A percentile compares a stretch with the other conserved stretches of the same genome.
These are phyloP conservation scores for Thalassarche chlororhynchos DNA, from an alignment of 2,113 vertebrate genomes.

Conservation along the genomic window DNA sequence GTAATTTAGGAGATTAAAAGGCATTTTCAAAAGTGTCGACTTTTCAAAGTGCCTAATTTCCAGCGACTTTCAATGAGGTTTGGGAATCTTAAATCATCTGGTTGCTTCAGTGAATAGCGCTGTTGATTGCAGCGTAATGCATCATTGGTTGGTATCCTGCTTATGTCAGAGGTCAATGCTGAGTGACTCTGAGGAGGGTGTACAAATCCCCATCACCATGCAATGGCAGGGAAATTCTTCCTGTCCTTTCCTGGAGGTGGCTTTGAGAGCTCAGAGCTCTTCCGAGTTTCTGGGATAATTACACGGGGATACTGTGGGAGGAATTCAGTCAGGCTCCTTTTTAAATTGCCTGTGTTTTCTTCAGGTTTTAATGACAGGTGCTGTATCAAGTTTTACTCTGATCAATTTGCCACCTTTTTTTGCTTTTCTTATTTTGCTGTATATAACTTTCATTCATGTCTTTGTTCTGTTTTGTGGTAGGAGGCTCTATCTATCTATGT, in stretches of 20 bases:
- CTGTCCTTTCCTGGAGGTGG: background rate
- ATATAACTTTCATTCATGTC: background rate
- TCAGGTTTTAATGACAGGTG: background rate
- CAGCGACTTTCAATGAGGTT: constrained; percentile 3
- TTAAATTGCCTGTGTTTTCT: background rate
- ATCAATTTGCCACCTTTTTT: background rate
- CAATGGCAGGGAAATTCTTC: background rate
- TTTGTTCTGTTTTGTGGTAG: background rate
- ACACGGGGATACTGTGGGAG: accelerated
- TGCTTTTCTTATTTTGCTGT: background rate
- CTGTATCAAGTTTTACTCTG: background rate
- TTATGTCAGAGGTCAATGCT: background rate
- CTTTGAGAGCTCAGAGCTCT: background rate
- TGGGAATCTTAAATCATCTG: background rate
- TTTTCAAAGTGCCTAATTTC: constrained; percentile 39
- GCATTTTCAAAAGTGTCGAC: constrained; percentile 15
- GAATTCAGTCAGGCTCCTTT: background rate
- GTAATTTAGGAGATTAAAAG: constrained; percentile 55
- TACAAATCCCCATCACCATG: background rate
- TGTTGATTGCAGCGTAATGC: background rate
- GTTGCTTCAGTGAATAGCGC: background rate
- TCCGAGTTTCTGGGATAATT: background rate
- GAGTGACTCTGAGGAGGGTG: background rate
- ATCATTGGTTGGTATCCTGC: background rate
- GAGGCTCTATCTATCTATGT: background rate